These are phyloP conservation scores for Drosophila neonasuta DNA, from an alignment of 2,888 invertebrate genomes.

Conservation along the genomic window DNA sequence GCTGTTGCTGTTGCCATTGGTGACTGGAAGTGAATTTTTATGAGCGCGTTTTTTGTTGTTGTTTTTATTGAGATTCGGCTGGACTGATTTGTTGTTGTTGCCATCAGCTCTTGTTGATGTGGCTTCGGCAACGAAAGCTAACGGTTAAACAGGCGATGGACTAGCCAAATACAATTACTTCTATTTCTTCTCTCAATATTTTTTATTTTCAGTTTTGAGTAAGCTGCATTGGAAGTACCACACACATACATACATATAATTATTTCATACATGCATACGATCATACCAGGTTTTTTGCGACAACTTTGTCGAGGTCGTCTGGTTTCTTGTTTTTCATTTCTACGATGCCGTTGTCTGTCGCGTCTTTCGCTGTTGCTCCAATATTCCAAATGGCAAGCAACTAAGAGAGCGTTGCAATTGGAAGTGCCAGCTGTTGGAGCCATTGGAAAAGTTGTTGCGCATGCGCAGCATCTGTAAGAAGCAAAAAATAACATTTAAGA, in stretches of 20 bases:
- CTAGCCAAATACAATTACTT: not conserved
- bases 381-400: slow-evolving; percentile 46
- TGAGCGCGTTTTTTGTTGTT: slow-evolving; percentile 42
- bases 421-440: slow-evolving; percentile 39
- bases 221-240: not conserved
- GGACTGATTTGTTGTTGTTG: slow-evolving; percentile 38
- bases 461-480: slow-evolving; percentile 19
- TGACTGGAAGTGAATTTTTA: slow-evolving; percentile 57
- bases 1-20: slow-evolving; percentile 17
- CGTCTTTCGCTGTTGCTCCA: slow-evolving; percentile 39
- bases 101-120: slow-evolving; percentile 19
- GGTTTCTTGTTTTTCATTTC: slow-evolving; percentile 71
- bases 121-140: slow-evolving; percentile 12
- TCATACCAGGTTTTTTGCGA: slow-evolving; percentile 48
- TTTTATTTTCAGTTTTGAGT: slow-evolving; percentile 1
- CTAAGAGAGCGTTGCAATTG: slow-evolving; percentile 35
- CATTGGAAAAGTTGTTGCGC: slow-evolving; percentile 31
- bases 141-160: slow-evolving; percentile 25
- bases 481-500: not conserved
- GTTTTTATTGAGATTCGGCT: slow-evolving; percentile 32
- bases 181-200: not conserved
- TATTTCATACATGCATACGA: slow-evolving; percentile 14
- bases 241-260: not conserved
- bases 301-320: slow-evolving; percentile 79
- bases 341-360: slow-evolving; percentile 45